Base-by-base conservation (phyloP, 2,888 invertebrate genomes). In the Zeuzera pyrina region DNA sequence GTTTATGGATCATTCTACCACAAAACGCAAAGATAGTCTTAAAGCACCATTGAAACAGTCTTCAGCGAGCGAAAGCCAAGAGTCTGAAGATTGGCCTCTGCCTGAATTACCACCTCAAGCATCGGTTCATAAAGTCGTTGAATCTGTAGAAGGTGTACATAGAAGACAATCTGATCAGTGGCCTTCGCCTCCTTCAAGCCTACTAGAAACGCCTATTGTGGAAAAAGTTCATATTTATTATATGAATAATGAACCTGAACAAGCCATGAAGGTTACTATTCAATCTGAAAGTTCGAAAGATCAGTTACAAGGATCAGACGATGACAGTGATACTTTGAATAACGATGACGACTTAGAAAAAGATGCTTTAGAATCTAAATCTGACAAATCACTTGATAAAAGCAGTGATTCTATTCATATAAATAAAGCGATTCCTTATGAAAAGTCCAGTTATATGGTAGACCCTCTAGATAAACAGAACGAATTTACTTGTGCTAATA, bases 221-320 rank as follows among this genome's bases (percentile, higher is more conserved):
- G 92, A 91, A 51, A 91, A 90, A 63, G 88, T 92, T 3, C 91
- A 93, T 62, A 92, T 92, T 12, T 93, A 91, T 57, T 93, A 91
- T 49, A 88, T 92, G 76, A 89, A 86, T 45, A 88, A 90, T 21
- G 91, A 91, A 54, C 89, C 89, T 0, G 92, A 93, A 70, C 91
- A 89, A 67, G 90, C 92, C 0, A 89, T 88, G 39, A 91, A 91
- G 60, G 92, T 93, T 0, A 87, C 88, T 24, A 85, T 93, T 31
- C 85, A 68, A 33, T 79, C 87, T 0, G 92, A 92, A 45, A 91
- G 91, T 33, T 86, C 89, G 3, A 81, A 72, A 29, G 88, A 88
- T 19, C 88, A 89, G 23, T 83, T 86, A 29, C 73, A 84, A 24
- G 89, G 88, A 40, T 91, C 92, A 0, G 86, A 88, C 45, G 85